Percentiles rank a stretch among this genome's conserved stretches.
These are phyloP conservation scores for Linnaemya tessellans DNA, from an alignment of 2,888 invertebrate species.

Conservation along the genomic window DNA sequence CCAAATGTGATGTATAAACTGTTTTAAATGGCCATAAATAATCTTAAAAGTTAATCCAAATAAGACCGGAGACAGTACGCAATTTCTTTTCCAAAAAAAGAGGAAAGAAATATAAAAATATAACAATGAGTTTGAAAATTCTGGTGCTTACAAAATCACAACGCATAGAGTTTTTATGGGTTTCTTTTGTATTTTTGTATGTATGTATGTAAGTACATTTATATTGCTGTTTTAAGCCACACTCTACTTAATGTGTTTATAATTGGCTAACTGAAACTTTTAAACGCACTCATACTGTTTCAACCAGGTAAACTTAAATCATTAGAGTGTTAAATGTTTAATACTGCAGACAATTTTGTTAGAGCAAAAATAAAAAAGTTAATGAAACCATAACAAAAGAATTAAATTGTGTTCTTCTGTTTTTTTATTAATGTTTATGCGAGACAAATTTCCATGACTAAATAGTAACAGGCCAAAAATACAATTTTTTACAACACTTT, in stretches of 20 bases:
- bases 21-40: conserved; percentile 8
- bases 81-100: conserved; percentile 34
- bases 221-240: conserved; percentile 33
- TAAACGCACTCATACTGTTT: conserved; percentile 22
- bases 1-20: background rate
- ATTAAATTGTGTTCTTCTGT: no score
- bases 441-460: background rate
- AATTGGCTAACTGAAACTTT: conserved; percentile 48
- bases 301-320: conserved; percentile 22
- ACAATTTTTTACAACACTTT: no score
- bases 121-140: conserved; percentile 23
- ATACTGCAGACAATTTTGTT: background rate
- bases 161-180: background rate
- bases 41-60: conserved; percentile 15
- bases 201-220: background rate
- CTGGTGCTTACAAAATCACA: conserved; percentile 22
- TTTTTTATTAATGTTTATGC: background rate
- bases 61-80: background rate
- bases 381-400: no score
- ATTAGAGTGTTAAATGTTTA: conserved; percentile 48
- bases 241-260: conserved; percentile 65
- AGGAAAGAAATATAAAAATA: conserved; percentile 18
- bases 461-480: background rate
- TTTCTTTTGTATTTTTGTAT: background rate
- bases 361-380: background rate